phyloP scores from a whole-genome alignment of 2,113 vertebrate genomes.

The Psephotus haematonotus region DNA sequence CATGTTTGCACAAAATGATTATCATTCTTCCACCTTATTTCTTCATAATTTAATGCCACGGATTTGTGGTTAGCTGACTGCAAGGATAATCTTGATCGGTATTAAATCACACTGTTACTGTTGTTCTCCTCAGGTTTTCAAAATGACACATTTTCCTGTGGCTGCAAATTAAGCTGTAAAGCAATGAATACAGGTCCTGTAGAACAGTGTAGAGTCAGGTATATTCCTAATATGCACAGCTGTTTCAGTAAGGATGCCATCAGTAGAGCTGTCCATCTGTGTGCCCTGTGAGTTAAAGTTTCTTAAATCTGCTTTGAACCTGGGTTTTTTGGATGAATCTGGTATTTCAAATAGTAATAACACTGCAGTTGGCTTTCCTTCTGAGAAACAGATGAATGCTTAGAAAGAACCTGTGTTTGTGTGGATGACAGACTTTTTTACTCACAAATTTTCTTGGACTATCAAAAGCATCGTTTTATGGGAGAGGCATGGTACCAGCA shows the following conservation, averaged over 20 bases:
- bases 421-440: neutral
- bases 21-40: neutral
- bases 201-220: neutral
- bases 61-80: neutral
- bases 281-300: neutral
- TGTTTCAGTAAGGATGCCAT: neutral
- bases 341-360: neutral
- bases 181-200: neutral
- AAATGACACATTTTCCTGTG: neutral
- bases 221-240: neutral
- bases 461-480: neutral
- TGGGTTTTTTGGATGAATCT: neutral
- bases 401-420: neutral
- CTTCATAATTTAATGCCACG: neutral
- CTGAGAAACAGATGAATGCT: neutral
- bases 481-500: neutral
- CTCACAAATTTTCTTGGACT: neutral
- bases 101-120: neutral
- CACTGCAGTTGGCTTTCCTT: neutral
- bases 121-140: neutral
- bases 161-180: neutral
- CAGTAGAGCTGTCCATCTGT: neutral
- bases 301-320: neutral
- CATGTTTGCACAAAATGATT: neutral
- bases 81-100: neutral